A percentile compares a stretch with the other conserved stretches of the same genome.
Conservation (phyloP, 2,113 vertebrate genomes). For the Orthonyx spaldingii region DNA sequence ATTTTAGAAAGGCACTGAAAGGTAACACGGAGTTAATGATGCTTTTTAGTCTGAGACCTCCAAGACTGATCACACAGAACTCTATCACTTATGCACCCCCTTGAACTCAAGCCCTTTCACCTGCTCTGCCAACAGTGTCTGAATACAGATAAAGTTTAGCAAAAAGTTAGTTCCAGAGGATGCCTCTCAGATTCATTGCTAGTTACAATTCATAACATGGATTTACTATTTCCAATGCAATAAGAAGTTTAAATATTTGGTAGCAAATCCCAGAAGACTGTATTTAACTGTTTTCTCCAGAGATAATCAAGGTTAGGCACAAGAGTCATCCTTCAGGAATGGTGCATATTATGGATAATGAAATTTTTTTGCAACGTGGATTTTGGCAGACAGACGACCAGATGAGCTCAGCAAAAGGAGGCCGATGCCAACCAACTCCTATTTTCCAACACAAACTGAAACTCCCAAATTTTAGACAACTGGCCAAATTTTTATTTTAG, state of each 20-base stretch:
- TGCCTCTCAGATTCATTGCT: not conserved
- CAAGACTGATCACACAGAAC: not conserved
- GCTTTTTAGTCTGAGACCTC: conserved; percentile 47
- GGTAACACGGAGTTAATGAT: conserved; percentile 40
- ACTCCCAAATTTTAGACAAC: not conserved
- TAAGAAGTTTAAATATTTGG: not conserved
- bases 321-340: not conserved
- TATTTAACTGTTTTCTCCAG: not conserved
- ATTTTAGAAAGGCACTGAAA: conserved; percentile 57
- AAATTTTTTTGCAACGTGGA: not conserved
- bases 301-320: not conserved
- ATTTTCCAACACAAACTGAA: not conserved
- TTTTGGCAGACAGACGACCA: not conserved
- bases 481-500: not conserved
- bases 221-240: not conserved
- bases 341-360: not conserved
- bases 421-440: not conserved
- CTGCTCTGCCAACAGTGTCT: not conserved
- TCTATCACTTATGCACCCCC: not conserved
- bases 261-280: not conserved
- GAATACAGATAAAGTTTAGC: conserved; percentile 7
- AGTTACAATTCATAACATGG: not conserved
- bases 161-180: not conserved
- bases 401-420: not conserved
- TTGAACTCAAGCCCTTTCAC: not conserved